phyloP scores from a whole-genome alignment of 2,888 invertebrate genomes.

The Escarpia spicata region DNA sequence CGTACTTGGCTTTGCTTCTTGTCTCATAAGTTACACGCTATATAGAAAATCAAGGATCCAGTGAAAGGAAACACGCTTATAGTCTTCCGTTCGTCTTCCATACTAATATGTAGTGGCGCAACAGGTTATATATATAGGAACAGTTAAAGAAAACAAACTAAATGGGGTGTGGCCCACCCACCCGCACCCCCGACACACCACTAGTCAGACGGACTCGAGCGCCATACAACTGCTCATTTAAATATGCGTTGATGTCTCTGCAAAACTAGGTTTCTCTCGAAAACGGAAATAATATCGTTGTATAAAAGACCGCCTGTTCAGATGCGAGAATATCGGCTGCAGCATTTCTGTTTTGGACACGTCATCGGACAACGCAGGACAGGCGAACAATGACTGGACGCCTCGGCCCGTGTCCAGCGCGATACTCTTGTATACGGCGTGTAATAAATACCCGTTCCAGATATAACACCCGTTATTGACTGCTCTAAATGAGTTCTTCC shows the following conservation, averaged over 20 bases:
- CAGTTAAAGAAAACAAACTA: too few species aligned
- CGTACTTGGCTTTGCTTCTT: too few species aligned
- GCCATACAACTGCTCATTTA: background rate
- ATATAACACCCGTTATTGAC: background rate
- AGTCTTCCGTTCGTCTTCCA: too few species aligned
- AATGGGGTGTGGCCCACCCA: too few species aligned
- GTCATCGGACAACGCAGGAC: background rate
- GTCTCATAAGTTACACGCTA: too few species aligned
- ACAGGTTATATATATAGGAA: too few species aligned
- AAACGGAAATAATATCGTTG: slow-evolving; percentile 16
- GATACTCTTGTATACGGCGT: background rate
- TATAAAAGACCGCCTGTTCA: background rate
- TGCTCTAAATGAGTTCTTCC: background rate
- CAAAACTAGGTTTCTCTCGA: background rate
- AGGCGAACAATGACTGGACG: background rate
- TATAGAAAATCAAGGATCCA: too few species aligned
- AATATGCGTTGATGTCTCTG: background rate
- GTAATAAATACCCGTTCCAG: background rate
- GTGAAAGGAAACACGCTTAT: too few species aligned
- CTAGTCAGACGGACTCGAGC: background rate
- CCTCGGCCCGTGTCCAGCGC: background rate
- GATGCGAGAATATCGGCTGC: background rate
- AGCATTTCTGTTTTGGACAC: background rate
- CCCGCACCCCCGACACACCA: too few species aligned
- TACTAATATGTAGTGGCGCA: too few species aligned